phyloP scores from a whole-genome alignment of 2,113 vertebrate species.

The Neofelis nebulosa region DNA sequence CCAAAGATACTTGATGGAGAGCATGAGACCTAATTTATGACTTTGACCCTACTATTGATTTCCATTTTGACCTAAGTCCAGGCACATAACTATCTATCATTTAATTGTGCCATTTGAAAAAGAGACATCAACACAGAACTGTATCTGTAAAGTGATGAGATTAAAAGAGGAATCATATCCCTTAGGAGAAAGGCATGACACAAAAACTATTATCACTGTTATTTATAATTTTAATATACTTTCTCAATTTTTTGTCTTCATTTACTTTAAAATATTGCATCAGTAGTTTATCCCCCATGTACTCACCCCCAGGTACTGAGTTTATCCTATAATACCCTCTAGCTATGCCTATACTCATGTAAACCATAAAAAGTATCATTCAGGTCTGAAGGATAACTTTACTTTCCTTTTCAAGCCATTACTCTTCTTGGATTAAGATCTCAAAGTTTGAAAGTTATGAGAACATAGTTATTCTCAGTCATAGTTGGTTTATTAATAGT shows the following conservation, averaged over 20 bases:
- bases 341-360: background rate
- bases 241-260: background rate
- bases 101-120: background rate
- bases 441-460: background rate
- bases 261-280: background rate
- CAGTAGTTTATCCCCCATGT: rapidly evolving
- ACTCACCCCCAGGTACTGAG: background rate
- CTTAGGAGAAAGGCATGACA: background rate
- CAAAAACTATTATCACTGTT: background rate
- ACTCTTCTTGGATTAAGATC: background rate
- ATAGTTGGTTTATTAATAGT: background rate
- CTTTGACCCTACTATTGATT: background rate
- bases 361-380: background rate
- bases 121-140: background rate
- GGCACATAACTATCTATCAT: background rate
- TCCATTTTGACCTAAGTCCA: background rate
- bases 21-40: background rate
- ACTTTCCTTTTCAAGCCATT: background rate
- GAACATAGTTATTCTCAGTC: background rate
- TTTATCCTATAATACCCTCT: background rate
- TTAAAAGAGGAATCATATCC: background rate
- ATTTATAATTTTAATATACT: background rate
- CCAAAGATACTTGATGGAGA: background rate
- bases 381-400: background rate
- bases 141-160: background rate